Evolutionary conservation across 2,888 invertebrate genomes (phyloP).

Genomic region (Yponomeuta plumbellus): DNA sequence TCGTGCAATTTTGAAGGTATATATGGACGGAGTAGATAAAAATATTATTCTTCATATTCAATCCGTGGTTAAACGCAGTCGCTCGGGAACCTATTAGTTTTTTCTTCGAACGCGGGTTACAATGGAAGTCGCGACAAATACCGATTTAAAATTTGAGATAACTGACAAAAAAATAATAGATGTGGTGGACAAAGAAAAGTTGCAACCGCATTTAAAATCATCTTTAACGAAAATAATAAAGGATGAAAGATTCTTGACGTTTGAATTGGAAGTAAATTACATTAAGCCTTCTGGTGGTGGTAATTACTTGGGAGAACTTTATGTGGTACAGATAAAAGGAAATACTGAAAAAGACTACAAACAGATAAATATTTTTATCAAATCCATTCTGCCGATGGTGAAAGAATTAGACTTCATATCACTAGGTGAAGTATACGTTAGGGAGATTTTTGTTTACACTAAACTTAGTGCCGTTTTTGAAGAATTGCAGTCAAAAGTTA

Average conservation of each 20-base stretch:
- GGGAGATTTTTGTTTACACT: conserved; percentile 43
- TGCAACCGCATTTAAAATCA: neutral
- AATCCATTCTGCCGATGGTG: conserved; percentile 36
- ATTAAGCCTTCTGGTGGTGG: conserved; percentile 14
- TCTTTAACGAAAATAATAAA: conserved; percentile 6
- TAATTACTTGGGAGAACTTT: conserved; percentile 25
- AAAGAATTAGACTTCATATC: conserved; percentile 31
- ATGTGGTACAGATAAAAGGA: conserved; percentile 24
- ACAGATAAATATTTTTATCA: conserved; percentile 43
- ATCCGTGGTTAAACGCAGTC: neutral
- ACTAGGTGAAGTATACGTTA: conserved; percentile 34
- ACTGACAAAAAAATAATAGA: neutral
- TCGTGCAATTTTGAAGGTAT: too few species aligned
- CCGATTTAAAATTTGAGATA: neutral
- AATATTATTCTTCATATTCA: too few species aligned
- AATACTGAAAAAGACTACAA: conserved; percentile 21
- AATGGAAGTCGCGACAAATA: neutral
- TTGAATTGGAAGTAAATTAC: conserved; percentile 9
- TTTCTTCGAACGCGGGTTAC: neutral
- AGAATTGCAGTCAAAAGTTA: conserved; percentile 36
- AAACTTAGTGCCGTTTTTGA: conserved; percentile 36
- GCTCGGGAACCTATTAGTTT: neutral
- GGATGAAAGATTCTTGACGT: conserved; percentile 9
- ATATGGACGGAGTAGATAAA: too few species aligned
- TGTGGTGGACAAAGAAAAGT: neutral